Base-by-base conservation (phyloP, 2,888 invertebrate genomes). In the Microctonus hyperodae region DNA sequence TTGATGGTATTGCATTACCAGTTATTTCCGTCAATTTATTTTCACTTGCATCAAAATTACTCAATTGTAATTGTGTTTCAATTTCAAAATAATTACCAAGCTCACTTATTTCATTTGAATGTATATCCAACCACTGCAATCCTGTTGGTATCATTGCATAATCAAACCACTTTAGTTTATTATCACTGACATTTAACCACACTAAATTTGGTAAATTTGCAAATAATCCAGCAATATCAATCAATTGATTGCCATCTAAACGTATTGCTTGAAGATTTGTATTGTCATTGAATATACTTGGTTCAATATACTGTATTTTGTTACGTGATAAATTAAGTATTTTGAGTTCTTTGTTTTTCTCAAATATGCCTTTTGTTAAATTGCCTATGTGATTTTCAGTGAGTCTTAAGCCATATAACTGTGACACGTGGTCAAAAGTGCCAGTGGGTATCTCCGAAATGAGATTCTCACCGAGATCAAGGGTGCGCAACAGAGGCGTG, bases 101-200 rank as follows among this genome's bases (percentile, higher is more conserved):
- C 84, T 92, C 92, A 75, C 89, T 89, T 74, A 95, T 93, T 85
- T 91, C 90, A 86, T 95, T 95, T 72, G 92, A 89, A 79, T 93
- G 93, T 79, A 94, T 90, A 85, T 95, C 94, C 76, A 95, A 86
- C 92, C 93, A 93, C 85, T 93, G 91, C 76, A 95, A 86, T 80
- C 92, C 90, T 74, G 91, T 92, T 70, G 94, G 94, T 83, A 95
- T 91, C 85, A 93, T 89, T 65, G 92, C 91, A 83, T 94, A 94
- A 85, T 94, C 93, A 84, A 95, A 93, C 89, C 90, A 90, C 85
- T 90, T 90, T 73, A 95, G 87, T 81, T 90, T 89, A 85, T 95
- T 95, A 85, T 92, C 93, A 78, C 93, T 94, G 80, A 94, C 92
- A 82, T 94, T 94, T 68, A 95, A 86, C 92, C 93, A 93, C 72